Evolutionary conservation across 2,113 vertebrate genomes (phyloP), one percentile per base, ranked within the genome.

Genomic region (Oostethus manadensis): DNA sequence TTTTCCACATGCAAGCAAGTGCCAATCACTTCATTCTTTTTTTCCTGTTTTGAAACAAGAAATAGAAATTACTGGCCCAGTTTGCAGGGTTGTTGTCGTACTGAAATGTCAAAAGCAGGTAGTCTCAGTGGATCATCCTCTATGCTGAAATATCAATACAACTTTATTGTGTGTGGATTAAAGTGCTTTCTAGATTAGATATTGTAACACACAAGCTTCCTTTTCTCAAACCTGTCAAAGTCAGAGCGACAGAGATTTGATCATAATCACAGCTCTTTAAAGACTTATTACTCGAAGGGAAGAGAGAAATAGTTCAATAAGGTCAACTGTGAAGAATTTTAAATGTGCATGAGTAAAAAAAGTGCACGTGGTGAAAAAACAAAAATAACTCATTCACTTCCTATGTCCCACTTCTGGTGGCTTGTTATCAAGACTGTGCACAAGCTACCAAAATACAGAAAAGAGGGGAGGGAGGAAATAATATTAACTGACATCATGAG

Each of bases 341-440:
- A 67, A 72, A 45, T 50, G 56, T 6, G 22, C n/a, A 66, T n/a
- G 10, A 50, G 43, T 16, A 63, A 73, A 50, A 61, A 40, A 63
- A 62, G 35, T 50, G 55, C 14, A 60, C 61, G 38, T 11, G 4
- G 70, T 42, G 60, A 74, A 58, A 72, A 81, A 78, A 70, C 69
- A 81, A 79, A 86, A 85, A 70, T 61, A 78, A 85, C 79, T 72
- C 77, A 81, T 86, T 84, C 78, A 83, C 77, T 89, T 87, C 83
- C 82, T 82, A 43, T 42, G 60, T 66, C 65, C 44, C 18, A 40
- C 20, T 51, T 73, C 62, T 69, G 74, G 56, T 71, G 26, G 73
- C 62, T 43, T 68, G 75, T 83, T 86, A 86, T 88, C 84, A 78
- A 74, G 74, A 56, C 66, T 54, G 20, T 53, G 61, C 81, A 86